Base-by-base conservation (phyloP, 2,113 vertebrate genomes). In the Myotis yumanensis region DNA sequence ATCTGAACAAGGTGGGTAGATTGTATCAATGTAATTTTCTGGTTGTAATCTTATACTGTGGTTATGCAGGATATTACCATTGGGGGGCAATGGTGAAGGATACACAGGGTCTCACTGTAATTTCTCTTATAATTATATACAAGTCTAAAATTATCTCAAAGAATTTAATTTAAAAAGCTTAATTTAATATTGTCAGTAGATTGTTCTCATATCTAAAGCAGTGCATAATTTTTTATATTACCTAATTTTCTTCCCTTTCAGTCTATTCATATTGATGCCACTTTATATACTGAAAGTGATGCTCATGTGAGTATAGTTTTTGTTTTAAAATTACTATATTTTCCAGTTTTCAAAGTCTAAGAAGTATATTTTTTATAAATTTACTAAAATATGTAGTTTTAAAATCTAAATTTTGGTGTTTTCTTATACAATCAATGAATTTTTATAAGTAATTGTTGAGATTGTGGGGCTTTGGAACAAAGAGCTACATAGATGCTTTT, bases 281-380 rank as follows among this genome's bases (percentile, higher is more conserved):
- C 95, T 93, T 98, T 98, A 85, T 98, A 98, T 85, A 98, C 98
- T 64, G 98, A 98, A 1, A 96, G 96, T 96, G 89, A 97, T 82
- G 96, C 92, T 69, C 95, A 92, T 86, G 98, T 98, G 90, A 98
- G 98, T 98, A 97, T 68, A 89, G 12, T 79, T 22, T 77, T 51
- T 91, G 25, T 54, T 75, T 62, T 22, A 77, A 79, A 95, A 76
- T 93, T 71, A 30, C 7, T 90, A 0, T 59, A 20, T 88, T 84
- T 75, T 94, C 32, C 16, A 40, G 1, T 37, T 73, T 89, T 89
- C 51, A 90, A 75, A 54, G 35, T 14, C 35, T 62, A 83, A 82
- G 46, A 79, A 76, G 15, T 35, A 35, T 75, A 72, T 94, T 80
- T 80, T 82, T 89, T 11, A 86, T 46, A 57, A 93, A 14, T 80